phyloP scores from a whole-genome alignment of 2,888 invertebrate genomes.

The Bedellia somnulentella region DNA sequence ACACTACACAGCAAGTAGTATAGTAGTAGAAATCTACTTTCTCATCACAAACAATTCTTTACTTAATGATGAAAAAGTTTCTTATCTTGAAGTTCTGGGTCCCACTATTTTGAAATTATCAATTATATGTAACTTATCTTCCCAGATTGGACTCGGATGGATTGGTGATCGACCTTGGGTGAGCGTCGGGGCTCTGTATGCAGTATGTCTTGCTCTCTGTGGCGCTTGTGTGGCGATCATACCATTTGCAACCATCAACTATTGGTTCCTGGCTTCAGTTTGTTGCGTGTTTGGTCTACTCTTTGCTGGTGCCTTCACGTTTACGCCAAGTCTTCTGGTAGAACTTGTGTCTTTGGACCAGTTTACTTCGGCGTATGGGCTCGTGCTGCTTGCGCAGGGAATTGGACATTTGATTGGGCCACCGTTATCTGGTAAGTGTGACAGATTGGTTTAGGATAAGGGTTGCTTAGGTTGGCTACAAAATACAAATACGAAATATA shows the following conservation, averaged over 20 bases:
- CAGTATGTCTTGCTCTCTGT: slow-evolving; percentile 71
- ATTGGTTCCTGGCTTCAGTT: slow-evolving; percentile 44
- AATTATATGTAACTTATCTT: no score
- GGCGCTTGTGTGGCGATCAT: slow-evolving; percentile 65
- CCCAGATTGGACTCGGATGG: slow-evolving; percentile 79
- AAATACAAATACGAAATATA: no score
- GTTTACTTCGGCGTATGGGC: slow-evolving; percentile 90
- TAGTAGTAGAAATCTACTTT: no score
- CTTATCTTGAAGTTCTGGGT: no score
- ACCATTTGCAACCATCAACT: slow-evolving; percentile 53
- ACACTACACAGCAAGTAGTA: no score
- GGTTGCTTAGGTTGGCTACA: no score
- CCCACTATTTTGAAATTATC: no score
- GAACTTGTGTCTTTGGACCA: slow-evolving; percentile 86
- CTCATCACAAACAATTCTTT: no score
- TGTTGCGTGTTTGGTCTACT: slow-evolving; percentile 81
- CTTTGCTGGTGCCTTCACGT: slow-evolving; percentile 89
- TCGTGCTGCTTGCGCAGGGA: slow-evolving; percentile 87
- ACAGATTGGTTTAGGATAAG: no score
- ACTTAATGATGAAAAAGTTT: no score
- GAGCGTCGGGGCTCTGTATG: slow-evolving; percentile 81
- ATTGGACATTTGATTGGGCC: slow-evolving; percentile 91
- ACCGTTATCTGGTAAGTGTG: slow-evolving; percentile 77
- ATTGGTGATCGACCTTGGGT: slow-evolving; percentile 85
- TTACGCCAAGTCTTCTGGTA: slow-evolving; percentile 87